Base-by-base conservation (phyloP, 2,888 invertebrate genomes). In the Plebejus anna region DNA sequence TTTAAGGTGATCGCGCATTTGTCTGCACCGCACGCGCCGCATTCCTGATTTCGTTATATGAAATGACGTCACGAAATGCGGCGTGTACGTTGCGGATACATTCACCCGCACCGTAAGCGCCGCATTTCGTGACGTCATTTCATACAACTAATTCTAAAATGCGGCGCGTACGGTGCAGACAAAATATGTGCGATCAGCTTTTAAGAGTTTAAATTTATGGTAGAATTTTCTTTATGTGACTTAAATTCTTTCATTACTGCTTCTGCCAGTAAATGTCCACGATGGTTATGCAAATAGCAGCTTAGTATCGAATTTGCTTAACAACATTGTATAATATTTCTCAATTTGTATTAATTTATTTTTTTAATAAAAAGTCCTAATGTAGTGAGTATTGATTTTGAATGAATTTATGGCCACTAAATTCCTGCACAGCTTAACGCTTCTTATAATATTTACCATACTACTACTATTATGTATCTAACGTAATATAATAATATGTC, bases 241-340 rank as follows among this genome's bases (percentile, higher is more conserved):
- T 66, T 66, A 66, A 32, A 36, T 36, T 66, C 7, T 66, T 66
- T 66, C 1, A 66, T 66, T 16, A 36, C 66, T 66, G 66, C 32
- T 66, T 1, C 5, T 32, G 11, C 13, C 66, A 66, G 66, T 36
- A 32, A 66, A 66, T 66, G 66, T 66, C 66, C 66, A 66, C 16
- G 16, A 66, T 36, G 66, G 66, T 66, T 66, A 66, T 32, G 28
- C 11, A 66, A 66, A 66, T 28, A 22, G 59, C 59, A 59, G 59
- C 59, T 59, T 28, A 28, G 4, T 66, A 32, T 66, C 28, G 11
- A 28, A 13, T 66, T 66, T 7, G 66, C 66, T 66, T 36, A 36
- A 73, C 73, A 32, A 73, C 51, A 55, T 73, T 73, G 51, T 73
- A 73, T 55, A 73, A 73, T 55, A 73, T 22, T 55, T 55, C 16